Base-by-base conservation (phyloP, 2,113 vertebrate species). In the Colossoma macropomum region DNA sequence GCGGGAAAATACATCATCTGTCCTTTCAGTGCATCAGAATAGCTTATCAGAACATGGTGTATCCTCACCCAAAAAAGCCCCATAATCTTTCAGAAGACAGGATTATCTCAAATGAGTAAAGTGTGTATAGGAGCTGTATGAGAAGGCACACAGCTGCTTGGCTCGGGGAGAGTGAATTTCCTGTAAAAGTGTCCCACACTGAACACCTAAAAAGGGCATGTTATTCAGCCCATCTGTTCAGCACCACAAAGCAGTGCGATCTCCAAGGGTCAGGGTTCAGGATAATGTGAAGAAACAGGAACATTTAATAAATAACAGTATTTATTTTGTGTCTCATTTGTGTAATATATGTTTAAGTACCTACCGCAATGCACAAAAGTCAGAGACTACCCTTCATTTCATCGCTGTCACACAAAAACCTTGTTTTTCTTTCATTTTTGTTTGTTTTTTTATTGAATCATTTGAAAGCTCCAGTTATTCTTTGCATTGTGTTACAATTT, bases 131-230 rank as follows among this genome's bases (percentile, higher is more conserved):
- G n/a, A 69, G 38, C 50, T 75, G 52, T 34, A 68, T 69, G 62
- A 60, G 38, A 74, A 73, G 32, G 79, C 74, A 79, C 23, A 81
- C 70, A 83, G 84, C 77, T 88, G 78, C 60, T 88, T 81, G 66
- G 81, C 79, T 54, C 60, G 41, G 41, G 80, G n/a, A 25, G 66
- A 41, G 50, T 25, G 71, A 80, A 75, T 41, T 80, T 81, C 78
- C 74, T 66, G 80, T 75, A 59, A 65, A 76, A 86, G 62, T 65
- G 45, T 75, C 56, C 72, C 76, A 16, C 34, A 54, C 19, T 60
- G 65, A 83, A 62, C 59, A 50, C 88, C 91, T 89, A 91, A 93
- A 92, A 93, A 91, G 91, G 88, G 76, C 86, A 89, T 87, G 54
- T 25, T 90, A 80, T 86, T 87, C 50, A 75, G 63, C 52, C 79